These are phyloP conservation scores for Nephrocerus scutellatus DNA, from an alignment of 2,888 invertebrate species.

Conservation along the genomic window DNA sequence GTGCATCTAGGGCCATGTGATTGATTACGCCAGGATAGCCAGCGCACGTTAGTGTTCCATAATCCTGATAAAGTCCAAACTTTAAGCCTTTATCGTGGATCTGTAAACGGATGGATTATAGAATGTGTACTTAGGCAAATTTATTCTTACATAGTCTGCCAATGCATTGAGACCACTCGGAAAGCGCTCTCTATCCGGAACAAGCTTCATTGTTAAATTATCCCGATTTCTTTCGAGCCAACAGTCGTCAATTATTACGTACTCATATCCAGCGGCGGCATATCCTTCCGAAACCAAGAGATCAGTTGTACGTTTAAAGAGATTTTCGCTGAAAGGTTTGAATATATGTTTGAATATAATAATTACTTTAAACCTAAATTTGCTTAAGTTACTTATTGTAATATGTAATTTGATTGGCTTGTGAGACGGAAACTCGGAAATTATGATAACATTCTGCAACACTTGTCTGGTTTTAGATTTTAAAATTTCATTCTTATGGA, in stretches of 20 bases:
- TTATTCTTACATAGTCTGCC: slow-evolving; percentile 60
- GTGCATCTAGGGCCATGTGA: slow-evolving; percentile 60
- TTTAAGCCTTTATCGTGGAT: slow-evolving; percentile 64
- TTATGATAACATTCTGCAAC: no score
- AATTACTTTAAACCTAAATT: no score
- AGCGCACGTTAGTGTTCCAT: slow-evolving; percentile 67
- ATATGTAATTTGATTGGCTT: no score
- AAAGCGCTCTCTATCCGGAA: slow-evolving; percentile 61
- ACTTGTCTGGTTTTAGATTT: no score
- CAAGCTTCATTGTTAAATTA: slow-evolving; percentile 51
- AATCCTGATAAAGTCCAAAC: slow-evolving; percentile 74
- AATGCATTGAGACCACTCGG: slow-evolving; percentile 65
- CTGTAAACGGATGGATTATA: slow-evolving; percentile 41
- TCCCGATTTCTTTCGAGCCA: slow-evolving; percentile 63
- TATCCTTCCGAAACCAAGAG: slow-evolving; percentile 61
- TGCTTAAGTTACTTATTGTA: no score
- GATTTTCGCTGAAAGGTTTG: slow-evolving; percentile 54
- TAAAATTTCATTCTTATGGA: no score
- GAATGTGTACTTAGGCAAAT: neutral
- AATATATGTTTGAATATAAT: no score
- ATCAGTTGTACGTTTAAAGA: slow-evolving; percentile 58
- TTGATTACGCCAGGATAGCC: slow-evolving; percentile 68
- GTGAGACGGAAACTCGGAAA: no score
- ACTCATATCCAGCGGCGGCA: slow-evolving; percentile 63
- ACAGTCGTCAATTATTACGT: slow-evolving; percentile 69